phyloP scores from a whole-genome alignment of 2,797 vertebrate species.

The Notolabrus celidotus region DNA sequence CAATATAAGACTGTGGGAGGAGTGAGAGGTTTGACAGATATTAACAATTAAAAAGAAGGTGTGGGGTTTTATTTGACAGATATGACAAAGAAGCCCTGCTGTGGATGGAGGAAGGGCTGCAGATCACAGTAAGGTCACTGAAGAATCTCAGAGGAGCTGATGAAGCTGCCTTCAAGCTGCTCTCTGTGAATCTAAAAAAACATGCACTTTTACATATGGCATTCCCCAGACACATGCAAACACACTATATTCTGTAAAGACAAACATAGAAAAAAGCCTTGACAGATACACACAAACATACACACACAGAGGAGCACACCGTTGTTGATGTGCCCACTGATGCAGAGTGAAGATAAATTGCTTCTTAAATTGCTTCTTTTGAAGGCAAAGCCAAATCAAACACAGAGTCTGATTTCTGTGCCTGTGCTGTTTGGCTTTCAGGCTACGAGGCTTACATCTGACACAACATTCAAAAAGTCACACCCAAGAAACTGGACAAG shows the following conservation, averaged over 20 bases:
- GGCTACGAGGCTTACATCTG: constrained; percentile 70
- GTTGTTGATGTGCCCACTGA: constrained; percentile 77
- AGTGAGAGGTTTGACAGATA: background rate
- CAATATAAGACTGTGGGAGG: background rate
- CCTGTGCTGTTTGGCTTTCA: constrained; percentile 70
- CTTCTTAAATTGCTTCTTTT: constrained; percentile 74
- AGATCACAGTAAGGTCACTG: constrained; percentile 67
- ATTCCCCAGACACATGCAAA: constrained; percentile 13
- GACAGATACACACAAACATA: too few species aligned
- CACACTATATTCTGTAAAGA: too few species aligned
- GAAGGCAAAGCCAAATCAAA: constrained; percentile 79
- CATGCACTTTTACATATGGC: constrained; percentile 1
- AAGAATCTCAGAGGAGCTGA: constrained; percentile 66
- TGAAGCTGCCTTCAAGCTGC: constrained; percentile 54
- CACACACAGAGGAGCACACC: constrained; percentile 29
- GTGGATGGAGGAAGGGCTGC: constrained; percentile 58
- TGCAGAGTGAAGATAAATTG: constrained; percentile 75
- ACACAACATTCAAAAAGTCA: constrained; percentile 69
- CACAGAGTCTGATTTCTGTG: constrained; percentile 75
- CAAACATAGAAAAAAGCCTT: too few species aligned
- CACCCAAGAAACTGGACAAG: constrained; percentile 59
- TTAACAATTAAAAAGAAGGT: background rate
- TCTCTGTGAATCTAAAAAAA: constrained; percentile 37
- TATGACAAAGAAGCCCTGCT: constrained; percentile 50
- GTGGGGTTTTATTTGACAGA: constrained; percentile 54